Conservation (phyloP, 1,140 invertebrate species). For the Anastrepha ludens region DNA sequence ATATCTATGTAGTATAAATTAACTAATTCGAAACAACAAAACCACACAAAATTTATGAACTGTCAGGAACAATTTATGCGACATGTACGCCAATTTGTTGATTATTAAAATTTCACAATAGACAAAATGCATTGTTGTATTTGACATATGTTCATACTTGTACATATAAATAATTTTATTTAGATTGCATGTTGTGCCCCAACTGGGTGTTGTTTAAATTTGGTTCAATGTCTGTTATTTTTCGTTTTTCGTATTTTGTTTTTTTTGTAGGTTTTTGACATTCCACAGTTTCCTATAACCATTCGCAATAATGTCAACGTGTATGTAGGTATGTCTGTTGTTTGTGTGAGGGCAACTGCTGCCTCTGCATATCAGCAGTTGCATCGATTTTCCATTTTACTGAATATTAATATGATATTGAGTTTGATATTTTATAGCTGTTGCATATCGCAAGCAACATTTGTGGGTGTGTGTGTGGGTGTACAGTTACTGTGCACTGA, state of each 20-base stretch:
- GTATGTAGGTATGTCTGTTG: neutral
- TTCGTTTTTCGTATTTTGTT: neutral
- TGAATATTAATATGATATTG: constrained; percentile 49
- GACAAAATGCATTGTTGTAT: neutral
- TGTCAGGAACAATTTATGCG: neutral
- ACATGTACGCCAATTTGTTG: constrained; percentile 16
- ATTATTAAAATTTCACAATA: constrained; percentile 20
- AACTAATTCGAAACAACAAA: constrained; percentile 2
- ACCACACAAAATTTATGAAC: constrained; percentile 1
- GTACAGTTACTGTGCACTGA: no score
- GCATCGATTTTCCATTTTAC: constrained; percentile 50
- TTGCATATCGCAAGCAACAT: neutral
- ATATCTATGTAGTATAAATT: neutral
- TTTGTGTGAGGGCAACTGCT: neutral
- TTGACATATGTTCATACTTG: neutral
- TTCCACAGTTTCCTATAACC: no score
- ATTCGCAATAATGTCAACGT: neutral
- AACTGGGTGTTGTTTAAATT: constrained; percentile 4
- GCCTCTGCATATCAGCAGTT: neutral
- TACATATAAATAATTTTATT: neutral
- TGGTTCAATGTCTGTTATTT: neutral
- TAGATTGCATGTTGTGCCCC: neutral
- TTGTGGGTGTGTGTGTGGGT: neutral
- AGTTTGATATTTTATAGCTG: constrained; percentile 42
- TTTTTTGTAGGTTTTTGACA: constrained; percentile 14